These are phyloP conservation scores for Mythimna impura DNA, from an alignment of 2,888 invertebrate genomes.

Conservation along the genomic window DNA sequence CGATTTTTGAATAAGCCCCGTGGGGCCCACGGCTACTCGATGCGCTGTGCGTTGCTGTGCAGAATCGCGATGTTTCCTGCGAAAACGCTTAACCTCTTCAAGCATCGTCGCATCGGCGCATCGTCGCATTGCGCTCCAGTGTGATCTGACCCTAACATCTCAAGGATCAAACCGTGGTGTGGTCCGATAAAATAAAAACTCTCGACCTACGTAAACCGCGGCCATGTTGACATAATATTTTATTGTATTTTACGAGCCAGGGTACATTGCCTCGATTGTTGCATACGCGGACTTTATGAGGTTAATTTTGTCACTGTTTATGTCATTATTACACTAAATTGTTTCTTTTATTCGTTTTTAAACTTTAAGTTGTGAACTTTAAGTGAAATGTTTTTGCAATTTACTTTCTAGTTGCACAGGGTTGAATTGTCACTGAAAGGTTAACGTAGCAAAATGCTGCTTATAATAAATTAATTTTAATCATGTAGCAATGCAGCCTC, in stretches of 20 bases:
- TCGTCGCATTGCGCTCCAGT: not conserved
- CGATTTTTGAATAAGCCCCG: not conserved
- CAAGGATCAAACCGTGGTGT: constrained; percentile 61
- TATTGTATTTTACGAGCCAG: constrained; percentile 56
- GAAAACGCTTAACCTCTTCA: not conserved
- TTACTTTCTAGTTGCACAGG: constrained; percentile 32
- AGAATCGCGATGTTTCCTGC: not conserved
- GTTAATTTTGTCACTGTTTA: constrained; percentile 52
- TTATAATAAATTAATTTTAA: not conserved
- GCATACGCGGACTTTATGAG: constrained; percentile 49
- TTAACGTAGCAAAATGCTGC: not conserved
- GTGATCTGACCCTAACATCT: constrained; percentile 13
- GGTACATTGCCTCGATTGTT: constrained; percentile 47
- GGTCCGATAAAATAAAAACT: constrained; percentile 63
- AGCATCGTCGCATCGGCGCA: not conserved
- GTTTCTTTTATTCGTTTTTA: constrained; percentile 44
- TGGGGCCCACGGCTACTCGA: not conserved
- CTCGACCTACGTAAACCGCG: constrained; percentile 60
- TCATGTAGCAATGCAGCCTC: not conserved
- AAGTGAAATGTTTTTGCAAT: constrained; percentile 38
- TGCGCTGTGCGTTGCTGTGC: no score
- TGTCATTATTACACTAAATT: constrained; percentile 55
- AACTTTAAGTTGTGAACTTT: constrained; percentile 44
- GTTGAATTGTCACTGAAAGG: constrained; percentile 11
- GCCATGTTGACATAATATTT: constrained; percentile 60